These are phyloP conservation scores for Proterorhinus semilunaris DNA, from an alignment of 2,113 vertebrate species.

Conservation along the genomic window DNA sequence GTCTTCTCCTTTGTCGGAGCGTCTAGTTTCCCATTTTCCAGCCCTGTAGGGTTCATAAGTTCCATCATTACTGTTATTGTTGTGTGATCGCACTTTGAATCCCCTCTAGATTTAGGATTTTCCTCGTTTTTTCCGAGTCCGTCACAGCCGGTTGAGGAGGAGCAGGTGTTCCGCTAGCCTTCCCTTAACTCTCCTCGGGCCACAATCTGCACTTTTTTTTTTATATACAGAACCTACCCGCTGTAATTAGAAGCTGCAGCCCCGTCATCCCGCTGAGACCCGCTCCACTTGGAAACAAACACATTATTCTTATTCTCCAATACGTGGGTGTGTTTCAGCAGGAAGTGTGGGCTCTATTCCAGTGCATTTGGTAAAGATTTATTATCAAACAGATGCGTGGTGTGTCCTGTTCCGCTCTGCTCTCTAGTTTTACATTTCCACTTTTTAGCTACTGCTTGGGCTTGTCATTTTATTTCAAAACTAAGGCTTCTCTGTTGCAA, in stretches of 20 bases:
- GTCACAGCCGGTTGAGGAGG: conserved; percentile 31
- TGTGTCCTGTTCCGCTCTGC: conserved; percentile 15
- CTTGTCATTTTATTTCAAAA: neutral
- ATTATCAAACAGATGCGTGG: conserved; percentile 12
- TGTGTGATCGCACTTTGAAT: conserved; percentile 16
- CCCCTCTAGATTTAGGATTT: conserved; percentile 1
- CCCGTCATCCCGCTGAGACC: conserved; percentile 53
- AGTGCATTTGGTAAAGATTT: neutral
- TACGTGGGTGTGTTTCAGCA: conserved; percentile 22
- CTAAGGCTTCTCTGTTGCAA: neutral
- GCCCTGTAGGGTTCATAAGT: neutral
- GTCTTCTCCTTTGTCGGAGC: neutral
- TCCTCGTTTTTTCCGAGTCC: conserved; percentile 4
- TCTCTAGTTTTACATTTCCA: neutral
- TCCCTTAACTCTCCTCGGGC: conserved; percentile 27
- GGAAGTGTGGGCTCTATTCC: conserved; percentile 1
- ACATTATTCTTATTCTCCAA: conserved; percentile 27
- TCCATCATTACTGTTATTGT: conserved; percentile 13
- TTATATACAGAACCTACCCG: conserved; percentile 21
- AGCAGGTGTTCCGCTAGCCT: conserved; percentile 29
- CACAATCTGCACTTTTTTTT: conserved; percentile 22
- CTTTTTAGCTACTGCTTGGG: conserved; percentile 14
- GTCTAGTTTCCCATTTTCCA: conserved; percentile 5
- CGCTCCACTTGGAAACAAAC: conserved; percentile 57
- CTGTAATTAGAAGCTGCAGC: conserved; percentile 56